These are phyloP conservation scores for Troilus luridus DNA, from an alignment of 2,888 invertebrate genomes.

Conservation along the genomic window DNA sequence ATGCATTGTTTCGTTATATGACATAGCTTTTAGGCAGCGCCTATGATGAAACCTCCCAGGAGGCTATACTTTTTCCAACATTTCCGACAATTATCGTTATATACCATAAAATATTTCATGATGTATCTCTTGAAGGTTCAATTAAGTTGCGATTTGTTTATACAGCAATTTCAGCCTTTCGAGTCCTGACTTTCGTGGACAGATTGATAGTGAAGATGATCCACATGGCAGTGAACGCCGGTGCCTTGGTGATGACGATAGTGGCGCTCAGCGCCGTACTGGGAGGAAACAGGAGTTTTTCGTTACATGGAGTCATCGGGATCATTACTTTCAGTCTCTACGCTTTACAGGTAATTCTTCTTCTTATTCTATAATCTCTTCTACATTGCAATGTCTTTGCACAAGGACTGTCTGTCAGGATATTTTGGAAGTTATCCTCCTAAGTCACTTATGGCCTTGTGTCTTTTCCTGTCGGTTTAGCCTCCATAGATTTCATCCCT, in stretches of 20 bases:
- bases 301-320: background rate
- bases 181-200: conserved; percentile 9
- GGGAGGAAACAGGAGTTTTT: background rate
- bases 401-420: too few relatives aligned
- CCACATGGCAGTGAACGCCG: background rate
- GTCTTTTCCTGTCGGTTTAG: too few relatives aligned
- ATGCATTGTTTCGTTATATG: too few relatives aligned
- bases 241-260: background rate
- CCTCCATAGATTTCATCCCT: too few relatives aligned
- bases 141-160: background rate
- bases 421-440: background rate
- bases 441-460: background rate
- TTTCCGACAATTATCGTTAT: too few relatives aligned
- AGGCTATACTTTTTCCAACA: too few relatives aligned
- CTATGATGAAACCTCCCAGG: too few relatives aligned
- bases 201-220: background rate
- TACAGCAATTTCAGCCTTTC: background rate
- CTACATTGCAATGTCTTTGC: too few relatives aligned
- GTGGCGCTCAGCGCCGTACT: background rate
- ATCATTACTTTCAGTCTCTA: background rate
- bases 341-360: background rate
- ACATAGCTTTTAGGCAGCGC: too few relatives aligned
- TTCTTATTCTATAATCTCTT: too few relatives aligned
- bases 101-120: too few relatives aligned
- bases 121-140: background rate